Conservation (phyloP, 2,797 vertebrate genomes). For the Catharus ustulatus region DNA sequence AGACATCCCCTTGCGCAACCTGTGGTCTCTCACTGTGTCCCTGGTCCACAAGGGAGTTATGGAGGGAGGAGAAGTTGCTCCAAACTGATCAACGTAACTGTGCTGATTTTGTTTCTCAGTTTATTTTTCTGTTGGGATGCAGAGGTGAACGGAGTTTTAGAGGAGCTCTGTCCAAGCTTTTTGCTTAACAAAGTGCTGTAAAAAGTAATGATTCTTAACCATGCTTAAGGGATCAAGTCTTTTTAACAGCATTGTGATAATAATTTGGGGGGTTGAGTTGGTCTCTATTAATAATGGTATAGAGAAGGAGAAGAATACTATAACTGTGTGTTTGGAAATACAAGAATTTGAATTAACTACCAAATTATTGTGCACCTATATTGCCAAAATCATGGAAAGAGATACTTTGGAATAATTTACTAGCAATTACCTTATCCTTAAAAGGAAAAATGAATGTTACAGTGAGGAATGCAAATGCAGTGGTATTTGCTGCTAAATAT, state of each 20-base stretch:
- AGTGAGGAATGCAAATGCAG: neutral
- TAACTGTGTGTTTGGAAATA: neutral
- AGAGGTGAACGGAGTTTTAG: neutral
- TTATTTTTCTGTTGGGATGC: neutral
- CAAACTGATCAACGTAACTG: neutral
- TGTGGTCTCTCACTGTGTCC: neutral
- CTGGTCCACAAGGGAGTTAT: neutral
- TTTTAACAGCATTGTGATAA: neutral
- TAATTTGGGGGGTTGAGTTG: neutral
- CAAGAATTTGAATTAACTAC: neutral
- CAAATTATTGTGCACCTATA: neutral
- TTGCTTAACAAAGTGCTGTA: neutral
- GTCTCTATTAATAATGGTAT: neutral
- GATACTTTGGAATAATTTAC: neutral
- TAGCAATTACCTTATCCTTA: neutral
- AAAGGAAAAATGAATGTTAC: neutral
- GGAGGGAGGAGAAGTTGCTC: neutral
- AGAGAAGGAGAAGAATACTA: neutral
- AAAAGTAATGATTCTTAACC: neutral
- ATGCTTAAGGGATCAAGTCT: neutral
- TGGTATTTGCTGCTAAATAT: neutral
- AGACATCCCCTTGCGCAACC: neutral
- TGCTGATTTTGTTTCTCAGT: neutral
- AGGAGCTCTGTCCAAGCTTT: neutral
- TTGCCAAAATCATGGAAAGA: neutral